Conservation (phyloP, 53 echinoderm and acorn worm genomes). For the Holothuria scabra region DNA sequence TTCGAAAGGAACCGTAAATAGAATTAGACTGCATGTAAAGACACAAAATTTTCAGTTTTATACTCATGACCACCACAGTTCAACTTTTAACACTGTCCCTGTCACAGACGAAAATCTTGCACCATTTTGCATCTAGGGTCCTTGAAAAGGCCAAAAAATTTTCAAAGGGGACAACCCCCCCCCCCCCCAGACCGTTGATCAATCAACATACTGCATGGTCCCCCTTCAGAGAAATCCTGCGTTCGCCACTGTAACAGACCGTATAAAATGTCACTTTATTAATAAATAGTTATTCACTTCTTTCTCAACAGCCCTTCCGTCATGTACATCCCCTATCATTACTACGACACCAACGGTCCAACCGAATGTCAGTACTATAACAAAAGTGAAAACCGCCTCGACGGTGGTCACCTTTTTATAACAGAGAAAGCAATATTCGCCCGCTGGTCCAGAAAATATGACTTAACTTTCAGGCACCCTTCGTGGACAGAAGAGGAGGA, state of each 20-base stretch:
- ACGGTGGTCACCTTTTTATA: slow-evolving; percentile 91
- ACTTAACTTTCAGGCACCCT: slow-evolving; percentile 72
- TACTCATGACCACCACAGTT: too few relatives aligned
- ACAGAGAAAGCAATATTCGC: slow-evolving; percentile 94
- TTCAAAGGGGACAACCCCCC: too few relatives aligned
- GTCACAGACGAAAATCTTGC: too few relatives aligned
- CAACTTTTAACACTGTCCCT: too few relatives aligned
- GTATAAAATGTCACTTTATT: not conserved
- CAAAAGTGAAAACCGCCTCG: slow-evolving; percentile 70
- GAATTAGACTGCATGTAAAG: too few relatives aligned
- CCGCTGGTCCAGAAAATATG: slow-evolving; percentile 65
- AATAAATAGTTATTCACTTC: not conserved
- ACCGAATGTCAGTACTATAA: slow-evolving; percentile 91
- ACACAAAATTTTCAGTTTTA: too few relatives aligned
- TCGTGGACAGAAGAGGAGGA: slow-evolving; percentile 56
- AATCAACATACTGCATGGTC: too few relatives aligned
- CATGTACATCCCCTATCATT: slow-evolving; percentile 76
- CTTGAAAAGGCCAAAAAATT: too few relatives aligned
- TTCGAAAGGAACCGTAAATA: too few relatives aligned
- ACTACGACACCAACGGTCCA: slow-evolving; percentile 72
- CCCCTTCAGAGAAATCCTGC: too few relatives aligned
- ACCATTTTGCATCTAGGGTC: too few relatives aligned
- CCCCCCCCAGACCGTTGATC: too few relatives aligned
- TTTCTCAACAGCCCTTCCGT: slow-evolving; percentile 28
- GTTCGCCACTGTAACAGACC: not conserved